These are phyloP conservation scores for Tiliqua scincoides DNA, from an alignment of 2,113 vertebrate species.

Conservation along the genomic window DNA sequence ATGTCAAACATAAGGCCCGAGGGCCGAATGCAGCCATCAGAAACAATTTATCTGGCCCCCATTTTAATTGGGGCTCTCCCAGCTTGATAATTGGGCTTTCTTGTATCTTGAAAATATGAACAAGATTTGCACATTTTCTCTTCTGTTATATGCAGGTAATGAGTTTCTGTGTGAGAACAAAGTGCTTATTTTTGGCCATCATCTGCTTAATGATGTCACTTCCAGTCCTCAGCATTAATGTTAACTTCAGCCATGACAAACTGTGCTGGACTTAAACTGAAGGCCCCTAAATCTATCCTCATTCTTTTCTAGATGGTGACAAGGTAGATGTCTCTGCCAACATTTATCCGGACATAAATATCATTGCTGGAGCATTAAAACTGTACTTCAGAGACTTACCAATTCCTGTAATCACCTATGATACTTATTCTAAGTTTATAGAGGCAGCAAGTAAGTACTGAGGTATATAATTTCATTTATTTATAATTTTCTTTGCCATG, in stretches of 20 bases:
- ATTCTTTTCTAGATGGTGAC: conserved; percentile 88
- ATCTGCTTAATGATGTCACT: no score
- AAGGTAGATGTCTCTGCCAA: conserved; percentile 92
- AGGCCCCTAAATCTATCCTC: conserved; percentile 39
- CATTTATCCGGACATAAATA: conserved; percentile 94
- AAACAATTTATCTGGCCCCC: no score
- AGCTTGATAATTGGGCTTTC: no score
- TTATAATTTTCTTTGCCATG: not conserved
- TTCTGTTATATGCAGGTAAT: no score
- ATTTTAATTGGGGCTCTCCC: no score
- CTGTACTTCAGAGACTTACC: conserved; percentile 96
- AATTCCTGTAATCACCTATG: conserved; percentile 95
- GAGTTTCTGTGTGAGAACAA: no score
- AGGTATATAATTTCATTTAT: not conserved
- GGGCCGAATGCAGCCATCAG: no score
- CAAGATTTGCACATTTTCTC: no score
- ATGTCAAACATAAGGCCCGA: no score
- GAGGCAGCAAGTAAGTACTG: conserved; percentile 92
- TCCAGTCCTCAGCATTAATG: no score
- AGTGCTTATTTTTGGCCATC: no score
- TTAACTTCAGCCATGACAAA: conserved; percentile 28
- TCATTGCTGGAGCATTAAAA: conserved; percentile 95
- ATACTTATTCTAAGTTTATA: conserved; percentile 95
- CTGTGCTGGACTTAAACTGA: conserved; percentile 34
- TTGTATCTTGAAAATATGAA: no score